Evolutionary conservation across 2,888 invertebrate genomes (phyloP).

Genomic region (Anodontia alba): DNA sequence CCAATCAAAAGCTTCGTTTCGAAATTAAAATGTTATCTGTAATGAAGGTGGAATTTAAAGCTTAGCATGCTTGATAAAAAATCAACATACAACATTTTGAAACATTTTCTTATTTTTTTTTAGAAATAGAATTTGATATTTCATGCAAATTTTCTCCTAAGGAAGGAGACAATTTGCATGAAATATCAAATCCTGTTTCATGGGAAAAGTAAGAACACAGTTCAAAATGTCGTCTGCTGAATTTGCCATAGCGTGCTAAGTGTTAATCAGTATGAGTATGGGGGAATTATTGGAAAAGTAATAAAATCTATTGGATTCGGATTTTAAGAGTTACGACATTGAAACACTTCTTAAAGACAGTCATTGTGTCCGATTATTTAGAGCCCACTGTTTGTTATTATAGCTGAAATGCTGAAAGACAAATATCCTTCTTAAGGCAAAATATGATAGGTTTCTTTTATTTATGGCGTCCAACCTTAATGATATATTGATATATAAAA

Average conservation of each 20-base stretch:
- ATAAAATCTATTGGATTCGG: neutral
- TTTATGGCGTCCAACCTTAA: neutral
- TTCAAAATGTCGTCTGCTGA: too few relatives aligned
- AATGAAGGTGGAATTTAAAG: too few relatives aligned
- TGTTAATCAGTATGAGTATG: neutral
- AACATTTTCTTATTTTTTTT: too few relatives aligned
- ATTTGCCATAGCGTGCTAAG: too few relatives aligned
- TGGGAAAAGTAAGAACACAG: too few relatives aligned
- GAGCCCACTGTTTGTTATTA: neutral
- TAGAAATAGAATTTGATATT: too few relatives aligned
- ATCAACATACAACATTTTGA: too few relatives aligned
- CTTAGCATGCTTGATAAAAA: too few relatives aligned
- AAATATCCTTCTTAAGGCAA: neutral
- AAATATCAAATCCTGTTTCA: too few relatives aligned
- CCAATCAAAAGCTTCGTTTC: conserved; percentile 32
- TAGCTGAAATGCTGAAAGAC: neutral
- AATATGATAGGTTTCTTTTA: conserved; percentile 2
- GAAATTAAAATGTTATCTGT: conserved; percentile 18
- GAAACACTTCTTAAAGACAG: neutral
- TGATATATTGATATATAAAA: neutral
- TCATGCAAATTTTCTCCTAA: too few relatives aligned
- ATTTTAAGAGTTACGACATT: conserved; percentile 7
- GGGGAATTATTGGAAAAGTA: conserved; percentile 5
- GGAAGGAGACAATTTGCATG: too few relatives aligned
- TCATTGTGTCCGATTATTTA: neutral